Evolutionary conservation across 2,113 vertebrate genomes (phyloP), one percentile per base, ranked within the genome.

Genomic region (Nerophis lumbriciformis): DNA sequence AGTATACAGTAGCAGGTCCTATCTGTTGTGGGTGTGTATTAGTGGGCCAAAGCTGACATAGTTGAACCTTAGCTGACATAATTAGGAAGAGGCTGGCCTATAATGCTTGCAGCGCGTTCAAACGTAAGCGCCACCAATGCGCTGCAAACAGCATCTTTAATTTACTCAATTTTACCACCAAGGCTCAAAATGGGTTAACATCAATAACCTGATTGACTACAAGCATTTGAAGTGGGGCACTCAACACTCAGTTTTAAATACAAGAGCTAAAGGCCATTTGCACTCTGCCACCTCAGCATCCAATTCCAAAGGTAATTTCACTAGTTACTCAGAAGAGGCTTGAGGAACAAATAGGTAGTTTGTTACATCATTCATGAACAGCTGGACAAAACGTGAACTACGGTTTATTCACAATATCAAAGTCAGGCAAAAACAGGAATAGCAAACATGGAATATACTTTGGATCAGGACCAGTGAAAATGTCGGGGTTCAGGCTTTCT

Each of bases 391-490:
- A 65, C 62, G 56, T 10, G 59, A 76, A 73, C 35, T 3, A 60
- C 39, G 36, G 42, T 79, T 75, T 84, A 87, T 88, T 88, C 86
- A 87, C 78, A 87, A 83, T 28, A 88, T 78, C 65, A 79, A 78
- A 77, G 61, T 69, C 72, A 77, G 68, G 70, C 52, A 13, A 64
- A 56, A 71, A 73, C 68, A 82, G 48, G 62, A 76, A 82, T 71
- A 19, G 75, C 53, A 53, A 62, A 70, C 42, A 57, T 39, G 71
- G 57, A 67, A 72, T 66, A 45, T 62, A 65, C 61, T 66, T 36
- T 45, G 67, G 70, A 44, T 47, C 50, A 54, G 44, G 63, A 47
- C 68, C 61, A n/a, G 52, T 16, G 47, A 59, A 36, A 39, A 28
- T 28, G 28, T 28, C 28, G 28, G 28, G 28, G 28, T 28, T 28